Conservation (phyloP, 2,888 invertebrate genomes). For the Temnothorax rugatulus region DNA sequence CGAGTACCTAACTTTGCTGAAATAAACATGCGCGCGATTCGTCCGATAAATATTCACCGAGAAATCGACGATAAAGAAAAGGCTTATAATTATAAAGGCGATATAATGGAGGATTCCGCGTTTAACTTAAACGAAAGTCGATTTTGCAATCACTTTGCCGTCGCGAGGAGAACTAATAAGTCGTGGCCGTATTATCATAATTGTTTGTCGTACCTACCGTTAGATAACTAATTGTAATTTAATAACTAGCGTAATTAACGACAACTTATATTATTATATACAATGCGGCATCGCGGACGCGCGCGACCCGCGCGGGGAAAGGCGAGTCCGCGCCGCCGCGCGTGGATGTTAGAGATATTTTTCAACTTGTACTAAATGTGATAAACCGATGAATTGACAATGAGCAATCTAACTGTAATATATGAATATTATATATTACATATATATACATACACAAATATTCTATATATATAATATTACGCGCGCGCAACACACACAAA, state of each 20-base stretch:
- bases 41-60: not conserved
- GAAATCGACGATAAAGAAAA: constrained; percentile 35
- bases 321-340: constrained; percentile 67
- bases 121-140: constrained; percentile 72
- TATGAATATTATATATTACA: constrained; percentile 79
- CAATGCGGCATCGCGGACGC: constrained; percentile 57
- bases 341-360: constrained; percentile 87
- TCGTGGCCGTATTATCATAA: constrained; percentile 81
- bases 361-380: constrained; percentile 86
- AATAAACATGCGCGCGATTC: constrained; percentile 48
- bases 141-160: constrained; percentile 81
- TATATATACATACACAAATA: constrained; percentile 67
- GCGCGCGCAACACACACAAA: constrained; percentile 60
- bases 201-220: constrained; percentile 82
- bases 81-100: not conserved
- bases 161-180: constrained; percentile 66
- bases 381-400: constrained; percentile 86
- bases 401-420: constrained; percentile 86
- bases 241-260: constrained; percentile 70
- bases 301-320: constrained; percentile 46
- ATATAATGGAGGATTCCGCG: constrained; percentile 41
- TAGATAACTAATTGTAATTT: constrained; percentile 76
- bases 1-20: constrained; percentile 57
- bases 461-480: constrained; percentile 68
- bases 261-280: constrained; percentile 58